Evolutionary conservation across 35 echinoderm and acorn worm genomes (phyloP).

Genomic region (Heliocidaris erythrogramma): DNA sequence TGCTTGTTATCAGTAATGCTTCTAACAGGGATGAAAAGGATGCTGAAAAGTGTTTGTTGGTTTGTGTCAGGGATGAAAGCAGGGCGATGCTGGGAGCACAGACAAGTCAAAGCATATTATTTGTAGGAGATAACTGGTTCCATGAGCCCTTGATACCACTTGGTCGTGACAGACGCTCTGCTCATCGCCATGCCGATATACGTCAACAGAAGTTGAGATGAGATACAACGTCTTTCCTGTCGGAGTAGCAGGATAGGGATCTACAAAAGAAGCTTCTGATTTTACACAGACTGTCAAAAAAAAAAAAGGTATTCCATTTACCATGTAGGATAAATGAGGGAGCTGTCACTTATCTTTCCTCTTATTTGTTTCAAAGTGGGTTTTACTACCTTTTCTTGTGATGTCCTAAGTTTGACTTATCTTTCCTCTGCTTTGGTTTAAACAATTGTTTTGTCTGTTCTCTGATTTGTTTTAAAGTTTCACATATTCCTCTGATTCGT

Average conservation of each 20-base stretch:
- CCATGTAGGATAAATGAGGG: background rate
- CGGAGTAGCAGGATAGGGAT: background rate
- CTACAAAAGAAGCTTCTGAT: background rate
- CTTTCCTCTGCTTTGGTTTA: too few species aligned
- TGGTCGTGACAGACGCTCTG: background rate
- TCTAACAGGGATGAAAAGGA: background rate
- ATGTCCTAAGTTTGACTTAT: too few species aligned
- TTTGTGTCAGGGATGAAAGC: background rate
- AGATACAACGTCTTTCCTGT: conserved; percentile 9
- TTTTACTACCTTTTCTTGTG: too few species aligned
- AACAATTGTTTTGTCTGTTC: too few species aligned
- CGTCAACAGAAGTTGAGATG: background rate
- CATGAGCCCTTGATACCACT: background rate
- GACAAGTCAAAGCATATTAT: conserved; percentile 9
- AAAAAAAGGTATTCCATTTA: background rate
- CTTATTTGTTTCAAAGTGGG: too few species aligned
- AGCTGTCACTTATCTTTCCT: too few species aligned
- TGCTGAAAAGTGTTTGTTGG: background rate
- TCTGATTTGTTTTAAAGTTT: too few species aligned
- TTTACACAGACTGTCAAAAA: background rate
- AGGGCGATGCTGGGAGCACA: background rate
- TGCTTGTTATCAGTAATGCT: background rate
- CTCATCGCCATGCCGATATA: conserved; percentile 7
- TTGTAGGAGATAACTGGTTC: background rate
- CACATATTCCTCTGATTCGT: too few species aligned